These are phyloP conservation scores for Brachionus sp. DNA, from an alignment of 1,140 invertebrate genomes.

Conservation along the genomic window DNA sequence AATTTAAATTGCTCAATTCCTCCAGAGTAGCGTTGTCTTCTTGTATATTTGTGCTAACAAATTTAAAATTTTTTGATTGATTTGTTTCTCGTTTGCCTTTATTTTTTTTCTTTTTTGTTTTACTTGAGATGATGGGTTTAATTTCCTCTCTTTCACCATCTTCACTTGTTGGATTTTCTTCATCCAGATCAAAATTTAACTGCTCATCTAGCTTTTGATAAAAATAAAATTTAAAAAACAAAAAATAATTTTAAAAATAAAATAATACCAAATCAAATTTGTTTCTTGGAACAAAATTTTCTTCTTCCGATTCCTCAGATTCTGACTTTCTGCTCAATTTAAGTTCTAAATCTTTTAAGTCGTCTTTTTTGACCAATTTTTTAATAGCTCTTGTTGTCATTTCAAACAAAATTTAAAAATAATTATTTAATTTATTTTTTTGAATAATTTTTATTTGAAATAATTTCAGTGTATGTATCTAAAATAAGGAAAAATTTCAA, in stretches of 20 bases:
- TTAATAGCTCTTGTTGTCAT: slow-evolving; percentile 44
- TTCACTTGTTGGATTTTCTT: neutral
- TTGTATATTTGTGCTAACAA: neutral
- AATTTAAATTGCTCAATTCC: neutral
- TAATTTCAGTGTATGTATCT: neutral
- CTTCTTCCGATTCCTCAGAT: slow-evolving; percentile 22
- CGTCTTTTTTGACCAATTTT: slow-evolving; percentile 44
- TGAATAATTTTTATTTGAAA: neutral
- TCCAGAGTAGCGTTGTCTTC: neutral
- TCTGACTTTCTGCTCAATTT: neutral
- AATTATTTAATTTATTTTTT: neutral
- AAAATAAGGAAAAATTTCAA: neutral
- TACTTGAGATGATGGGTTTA: neutral
- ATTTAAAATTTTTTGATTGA: neutral
- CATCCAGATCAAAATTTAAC: neutral
- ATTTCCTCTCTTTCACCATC: neutral
- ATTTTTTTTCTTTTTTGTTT: slow-evolving; percentile 18
- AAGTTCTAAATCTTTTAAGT: slow-evolving; percentile 4
- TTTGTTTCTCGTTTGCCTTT: slow-evolving; percentile 11
- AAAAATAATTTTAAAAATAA: neutral
- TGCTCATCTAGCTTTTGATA: neutral
- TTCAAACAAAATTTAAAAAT: neutral
- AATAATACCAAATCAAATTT: slow-evolving; percentile 28
- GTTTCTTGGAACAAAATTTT: slow-evolving; percentile 18
- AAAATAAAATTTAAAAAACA: neutral